Evolutionary conservation across 2,888 invertebrate genomes (phyloP).

Genomic region (Steinernema carpocapsae): DNA sequence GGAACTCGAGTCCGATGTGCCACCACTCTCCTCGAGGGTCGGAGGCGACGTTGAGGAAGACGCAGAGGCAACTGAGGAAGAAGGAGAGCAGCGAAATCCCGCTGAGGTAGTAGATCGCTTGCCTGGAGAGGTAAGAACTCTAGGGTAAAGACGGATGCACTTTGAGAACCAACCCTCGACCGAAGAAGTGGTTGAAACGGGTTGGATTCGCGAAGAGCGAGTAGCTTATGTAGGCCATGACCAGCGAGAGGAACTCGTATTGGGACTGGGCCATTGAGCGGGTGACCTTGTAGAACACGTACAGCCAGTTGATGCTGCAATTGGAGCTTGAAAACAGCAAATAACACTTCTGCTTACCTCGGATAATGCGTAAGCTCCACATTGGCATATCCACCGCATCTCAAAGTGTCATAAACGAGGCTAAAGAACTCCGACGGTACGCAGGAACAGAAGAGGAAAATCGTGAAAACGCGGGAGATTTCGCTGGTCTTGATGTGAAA

Average conservation of each 20-base stretch:
- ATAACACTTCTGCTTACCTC: neutral
- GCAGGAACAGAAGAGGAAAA: constrained; percentile 11
- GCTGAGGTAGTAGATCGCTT: neutral
- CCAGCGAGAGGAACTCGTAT: constrained; percentile 2
- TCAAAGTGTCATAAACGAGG: neutral
- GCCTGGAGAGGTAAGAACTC: neutral
- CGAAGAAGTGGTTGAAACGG: neutral
- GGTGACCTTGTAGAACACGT: neutral
- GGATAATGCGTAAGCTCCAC: neutral
- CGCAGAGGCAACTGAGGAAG: neutral
- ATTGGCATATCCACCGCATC: neutral
- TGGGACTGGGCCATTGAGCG: neutral
- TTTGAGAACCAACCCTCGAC: neutral
- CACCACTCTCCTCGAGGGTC: neutral
- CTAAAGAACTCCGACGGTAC: neutral
- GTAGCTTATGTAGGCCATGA: constrained; percentile 27
- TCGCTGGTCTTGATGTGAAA: neutral
- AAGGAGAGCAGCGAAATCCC: neutral
- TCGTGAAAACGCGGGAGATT: constrained; percentile 11
- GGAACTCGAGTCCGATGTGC: neutral
- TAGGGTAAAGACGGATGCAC: neutral
- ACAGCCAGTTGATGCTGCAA: constrained; percentile 7
- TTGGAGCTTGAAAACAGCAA: neutral
- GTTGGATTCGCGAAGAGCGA: constrained; percentile 4
- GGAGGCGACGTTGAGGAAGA: neutral